These are phyloP conservation scores for Biston betularia DNA, from an alignment of 2,888 invertebrate species.

Conservation along the genomic window DNA sequence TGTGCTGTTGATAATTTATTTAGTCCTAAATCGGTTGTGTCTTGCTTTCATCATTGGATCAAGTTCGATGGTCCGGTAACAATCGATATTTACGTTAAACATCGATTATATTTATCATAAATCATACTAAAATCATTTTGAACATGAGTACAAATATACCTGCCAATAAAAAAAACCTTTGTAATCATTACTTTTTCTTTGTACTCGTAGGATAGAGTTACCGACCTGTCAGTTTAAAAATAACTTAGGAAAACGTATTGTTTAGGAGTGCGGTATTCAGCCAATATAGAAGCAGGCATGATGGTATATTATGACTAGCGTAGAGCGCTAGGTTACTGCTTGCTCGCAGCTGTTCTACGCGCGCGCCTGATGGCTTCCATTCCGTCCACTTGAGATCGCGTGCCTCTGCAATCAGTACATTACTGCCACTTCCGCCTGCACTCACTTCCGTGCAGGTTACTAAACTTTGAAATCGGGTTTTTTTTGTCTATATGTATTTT, in stretches of 20 bases:
- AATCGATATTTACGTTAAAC: too few relatives aligned
- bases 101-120: too few relatives aligned
- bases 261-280: constrained; percentile 22
- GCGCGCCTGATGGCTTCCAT: constrained; percentile 48
- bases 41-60: too few relatives aligned
- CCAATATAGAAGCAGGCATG: constrained; percentile 21
- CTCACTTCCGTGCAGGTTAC: constrained; percentile 33
- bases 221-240: neutral
- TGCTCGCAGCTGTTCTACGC: constrained; percentile 49
- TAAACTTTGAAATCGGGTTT: constrained; percentile 35
- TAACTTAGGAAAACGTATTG: constrained; percentile 5
- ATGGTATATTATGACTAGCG: constrained; percentile 26
- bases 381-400: constrained; percentile 62
- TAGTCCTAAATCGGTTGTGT: too few relatives aligned
- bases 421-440: constrained; percentile 52
- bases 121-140: too few relatives aligned
- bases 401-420: constrained; percentile 50
- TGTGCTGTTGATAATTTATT: too few relatives aligned
- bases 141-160: too few relatives aligned
- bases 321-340: constrained; percentile 43
- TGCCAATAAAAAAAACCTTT: too few relatives aligned
- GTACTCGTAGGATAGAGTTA: too few relatives aligned
- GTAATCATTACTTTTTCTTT: too few relatives aligned
- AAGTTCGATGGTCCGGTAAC: too few relatives aligned
- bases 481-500: neutral